phyloP scores from a whole-genome alignment of 2,797 vertebrate species.

The Coracias cyanogaster region DNA sequence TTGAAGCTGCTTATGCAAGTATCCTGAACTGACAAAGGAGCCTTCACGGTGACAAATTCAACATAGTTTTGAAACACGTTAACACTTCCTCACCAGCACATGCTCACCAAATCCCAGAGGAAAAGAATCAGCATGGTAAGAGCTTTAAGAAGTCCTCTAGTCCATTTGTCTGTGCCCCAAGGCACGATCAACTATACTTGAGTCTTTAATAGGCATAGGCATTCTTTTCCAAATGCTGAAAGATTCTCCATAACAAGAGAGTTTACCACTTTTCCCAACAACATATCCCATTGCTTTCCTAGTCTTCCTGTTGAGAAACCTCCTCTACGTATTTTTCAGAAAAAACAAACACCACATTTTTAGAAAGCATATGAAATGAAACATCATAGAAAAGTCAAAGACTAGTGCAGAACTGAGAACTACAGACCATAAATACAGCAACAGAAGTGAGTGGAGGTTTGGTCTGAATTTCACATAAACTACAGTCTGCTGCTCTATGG shows the following conservation, averaged over 20 bases:
- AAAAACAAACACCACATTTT: background rate
- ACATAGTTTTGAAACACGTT: background rate
- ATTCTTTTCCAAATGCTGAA: background rate
- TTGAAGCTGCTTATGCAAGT: background rate
- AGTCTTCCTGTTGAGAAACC: background rate
- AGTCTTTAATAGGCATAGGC: background rate
- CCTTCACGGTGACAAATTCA: background rate
- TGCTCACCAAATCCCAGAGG: background rate
- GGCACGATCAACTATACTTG: fast-evolving
- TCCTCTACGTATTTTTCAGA: background rate
- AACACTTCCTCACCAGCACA: background rate
- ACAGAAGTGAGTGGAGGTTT: background rate
- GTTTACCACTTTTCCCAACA: background rate
- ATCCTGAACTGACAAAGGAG: background rate
- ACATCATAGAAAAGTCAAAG: background rate
- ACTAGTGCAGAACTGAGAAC: background rate
- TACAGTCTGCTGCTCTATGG: background rate
- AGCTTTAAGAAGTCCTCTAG: background rate
- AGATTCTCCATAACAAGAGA: fast-evolving
- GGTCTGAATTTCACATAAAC: background rate
- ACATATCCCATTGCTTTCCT: background rate
- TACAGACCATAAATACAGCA: background rate
- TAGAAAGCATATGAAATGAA: background rate
- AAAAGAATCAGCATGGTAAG: background rate
- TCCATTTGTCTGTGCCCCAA: background rate